Percentiles rank a stretch among this genome's conserved stretches.
These are phyloP conservation scores for Acrocera orbiculus DNA, from an alignment of 2,888 invertebrate species.

Conservation along the genomic window DNA sequence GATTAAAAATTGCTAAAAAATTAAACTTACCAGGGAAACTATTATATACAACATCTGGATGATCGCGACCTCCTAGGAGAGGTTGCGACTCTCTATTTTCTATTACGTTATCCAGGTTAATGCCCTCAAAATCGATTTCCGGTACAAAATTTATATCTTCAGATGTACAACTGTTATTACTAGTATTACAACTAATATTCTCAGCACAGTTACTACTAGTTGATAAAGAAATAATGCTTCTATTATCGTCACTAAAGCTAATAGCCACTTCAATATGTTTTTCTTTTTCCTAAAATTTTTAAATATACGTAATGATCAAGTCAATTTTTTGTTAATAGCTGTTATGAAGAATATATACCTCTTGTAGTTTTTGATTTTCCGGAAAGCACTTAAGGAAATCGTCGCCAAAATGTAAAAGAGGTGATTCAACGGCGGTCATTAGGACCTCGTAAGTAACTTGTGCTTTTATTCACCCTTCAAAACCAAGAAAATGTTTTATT, in stretches of 20 bases:
- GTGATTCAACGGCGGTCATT: constrained; percentile 45
- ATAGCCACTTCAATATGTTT: constrained; percentile 3
- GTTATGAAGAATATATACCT: constrained; percentile 2
- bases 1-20: background rate
- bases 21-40: constrained; percentile 59
- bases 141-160: constrained; percentile 62
- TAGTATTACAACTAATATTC: constrained; percentile 12
- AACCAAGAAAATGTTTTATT: too few relatives aligned
- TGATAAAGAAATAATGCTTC: constrained; percentile 41
- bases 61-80: constrained; percentile 66
- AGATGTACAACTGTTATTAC: constrained; percentile 22
- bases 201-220: constrained; percentile 27
- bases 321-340: background rate
- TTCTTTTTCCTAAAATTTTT: background rate
- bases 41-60: constrained; percentile 57
- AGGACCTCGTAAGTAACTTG: too few relatives aligned
- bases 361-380: constrained; percentile 3
- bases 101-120: constrained; percentile 65
- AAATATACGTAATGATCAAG: background rate
- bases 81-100: constrained; percentile 87
- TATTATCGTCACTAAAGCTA: constrained; percentile 32
- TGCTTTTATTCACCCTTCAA: too few relatives aligned
- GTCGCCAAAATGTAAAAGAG: constrained; percentile 46
- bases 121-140: constrained; percentile 63
- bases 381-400: constrained; percentile 15